phyloP scores from a whole-genome alignment of 30 jellyfish, hydroid and myxozoan genomes.

The Pelagia noctiluca region DNA sequence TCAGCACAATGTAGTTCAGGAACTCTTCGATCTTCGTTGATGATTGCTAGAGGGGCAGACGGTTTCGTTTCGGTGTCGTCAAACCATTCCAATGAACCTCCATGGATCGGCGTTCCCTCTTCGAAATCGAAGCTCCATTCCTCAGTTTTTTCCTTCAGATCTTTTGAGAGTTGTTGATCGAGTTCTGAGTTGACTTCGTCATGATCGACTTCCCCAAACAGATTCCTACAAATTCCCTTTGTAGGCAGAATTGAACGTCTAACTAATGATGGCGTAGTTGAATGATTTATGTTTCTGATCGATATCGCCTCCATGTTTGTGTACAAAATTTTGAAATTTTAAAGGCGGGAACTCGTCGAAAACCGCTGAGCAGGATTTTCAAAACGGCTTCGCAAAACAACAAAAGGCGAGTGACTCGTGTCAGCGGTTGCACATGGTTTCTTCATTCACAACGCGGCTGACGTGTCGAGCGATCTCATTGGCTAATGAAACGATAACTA shows the following conservation, averaged over 20 bases:
- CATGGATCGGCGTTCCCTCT: slow-evolving; percentile 49
- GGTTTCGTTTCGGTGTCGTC: slow-evolving; percentile 18
- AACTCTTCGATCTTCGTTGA: slow-evolving; percentile 46
- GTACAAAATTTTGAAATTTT: slow-evolving; percentile 56
- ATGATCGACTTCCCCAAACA: slow-evolving; percentile 73
- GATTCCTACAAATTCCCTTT: slow-evolving; percentile 49
- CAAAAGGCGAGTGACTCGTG: slow-evolving; percentile 57
- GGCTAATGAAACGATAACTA: background rate
- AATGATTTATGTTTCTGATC: slow-evolving; percentile 18
- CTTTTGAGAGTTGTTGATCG: slow-evolving; percentile 35
- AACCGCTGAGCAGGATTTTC: slow-evolving; percentile 67
- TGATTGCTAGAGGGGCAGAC: slow-evolving; percentile 1
- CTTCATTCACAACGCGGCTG: background rate
- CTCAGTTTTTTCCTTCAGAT: slow-evolving; percentile 26
- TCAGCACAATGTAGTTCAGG: slow-evolving; percentile 50
- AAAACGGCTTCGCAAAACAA: slow-evolving; percentile 33
- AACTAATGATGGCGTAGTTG: slow-evolving; percentile 37
- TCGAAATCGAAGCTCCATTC: slow-evolving; percentile 66
- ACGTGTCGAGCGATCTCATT: background rate
- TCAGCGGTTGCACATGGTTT: slow-evolving; percentile 55
- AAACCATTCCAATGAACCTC: slow-evolving; percentile 57
- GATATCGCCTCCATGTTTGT: slow-evolving; percentile 74
- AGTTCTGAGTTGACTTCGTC: slow-evolving; percentile 35
- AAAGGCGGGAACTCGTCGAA: slow-evolving; percentile 76
- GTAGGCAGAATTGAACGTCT: slow-evolving; percentile 34